These are phyloP conservation scores for Meteorus sp. DNA, from an alignment of 1,140 invertebrate species.

Conservation along the genomic window DNA sequence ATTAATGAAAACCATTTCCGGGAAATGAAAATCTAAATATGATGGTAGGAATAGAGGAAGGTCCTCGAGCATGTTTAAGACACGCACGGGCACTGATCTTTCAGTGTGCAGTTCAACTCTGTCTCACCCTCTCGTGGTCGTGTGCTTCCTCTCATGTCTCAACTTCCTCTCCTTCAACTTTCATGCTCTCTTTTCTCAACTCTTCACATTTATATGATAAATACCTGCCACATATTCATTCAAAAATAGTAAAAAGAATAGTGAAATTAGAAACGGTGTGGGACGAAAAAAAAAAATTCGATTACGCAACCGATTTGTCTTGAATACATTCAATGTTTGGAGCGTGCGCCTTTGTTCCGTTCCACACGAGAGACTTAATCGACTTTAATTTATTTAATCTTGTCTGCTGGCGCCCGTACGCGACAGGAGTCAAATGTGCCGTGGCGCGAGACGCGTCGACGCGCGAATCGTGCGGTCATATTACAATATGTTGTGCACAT, in stretches of 20 bases:
- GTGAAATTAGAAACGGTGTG: conserved; percentile 26
- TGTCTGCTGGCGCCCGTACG: conserved; percentile 21
- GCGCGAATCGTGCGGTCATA: not conserved
- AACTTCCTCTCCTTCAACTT: conserved; percentile 6
- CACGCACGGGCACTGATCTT: not conserved
- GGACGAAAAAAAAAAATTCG: conserved; percentile 23
- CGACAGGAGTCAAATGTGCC: not conserved
- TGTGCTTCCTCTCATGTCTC: not conserved
- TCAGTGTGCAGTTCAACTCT: no score
- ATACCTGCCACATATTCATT: no score
- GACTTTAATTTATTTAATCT: conserved; percentile 43
- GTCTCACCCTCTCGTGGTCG: not conserved
- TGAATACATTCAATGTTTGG: conserved; percentile 17
- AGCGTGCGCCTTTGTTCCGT: conserved; percentile 32
- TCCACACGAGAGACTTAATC: conserved; percentile 34
- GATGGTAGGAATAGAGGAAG: conserved; percentile 8
- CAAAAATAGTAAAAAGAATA: conserved; percentile 14
- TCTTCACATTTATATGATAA: no score
- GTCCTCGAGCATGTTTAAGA: not conserved
- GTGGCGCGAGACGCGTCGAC: not conserved
- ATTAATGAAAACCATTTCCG: conserved; percentile 27
- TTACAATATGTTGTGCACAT: no score
- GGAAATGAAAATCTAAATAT: conserved; percentile 26
- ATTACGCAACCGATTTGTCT: conserved; percentile 51
- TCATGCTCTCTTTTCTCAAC: conserved; percentile 7